A percentile compares a stretch with the other conserved stretches of the same genome.
These are phyloP conservation scores for Dascyllus trimaculatus DNA, from an alignment of 2,113 vertebrate species.

Conservation along the genomic window DNA sequence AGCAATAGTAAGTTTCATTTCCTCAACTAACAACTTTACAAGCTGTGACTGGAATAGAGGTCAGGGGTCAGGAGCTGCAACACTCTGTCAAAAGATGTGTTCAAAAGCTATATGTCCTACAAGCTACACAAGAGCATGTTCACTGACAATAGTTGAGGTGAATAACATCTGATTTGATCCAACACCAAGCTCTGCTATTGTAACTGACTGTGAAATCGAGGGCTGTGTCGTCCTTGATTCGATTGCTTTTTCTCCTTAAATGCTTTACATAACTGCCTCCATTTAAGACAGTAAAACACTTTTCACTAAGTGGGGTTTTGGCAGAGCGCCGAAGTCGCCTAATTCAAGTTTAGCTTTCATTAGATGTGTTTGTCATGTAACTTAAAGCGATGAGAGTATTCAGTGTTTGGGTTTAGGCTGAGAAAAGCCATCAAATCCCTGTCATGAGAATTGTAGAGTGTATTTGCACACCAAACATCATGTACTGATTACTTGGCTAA, in stretches of 20 bases:
- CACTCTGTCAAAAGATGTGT: not conserved
- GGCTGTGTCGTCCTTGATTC: not conserved
- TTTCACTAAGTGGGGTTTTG: not conserved
- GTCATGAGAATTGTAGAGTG: not conserved
- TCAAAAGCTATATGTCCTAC: not conserved
- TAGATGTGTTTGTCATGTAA: not conserved
- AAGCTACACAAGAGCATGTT: not conserved
- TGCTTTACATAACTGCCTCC: not conserved
- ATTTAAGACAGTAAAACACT: too few relatives aligned
- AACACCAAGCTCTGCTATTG: not conserved
- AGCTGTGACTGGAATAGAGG: not conserved
- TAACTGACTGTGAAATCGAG: not conserved
- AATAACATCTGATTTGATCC: too few relatives aligned
- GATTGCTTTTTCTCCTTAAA: not conserved
- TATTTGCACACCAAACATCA: too few relatives aligned
- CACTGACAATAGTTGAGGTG: not conserved
- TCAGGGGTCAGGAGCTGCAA: not conserved
- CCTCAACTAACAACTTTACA: not conserved
- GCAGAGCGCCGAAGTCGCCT: not conserved
- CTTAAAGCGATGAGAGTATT: not conserved
- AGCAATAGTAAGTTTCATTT: slow-evolving; percentile 21
- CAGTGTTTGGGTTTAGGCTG: not conserved
- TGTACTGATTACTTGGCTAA: too few relatives aligned
- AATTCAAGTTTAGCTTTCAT: not conserved
- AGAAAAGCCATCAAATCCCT: not conserved